phyloP scores from a whole-genome alignment of 2,888 invertebrate genomes.

The Gastracanthus pulcherrimus region DNA sequence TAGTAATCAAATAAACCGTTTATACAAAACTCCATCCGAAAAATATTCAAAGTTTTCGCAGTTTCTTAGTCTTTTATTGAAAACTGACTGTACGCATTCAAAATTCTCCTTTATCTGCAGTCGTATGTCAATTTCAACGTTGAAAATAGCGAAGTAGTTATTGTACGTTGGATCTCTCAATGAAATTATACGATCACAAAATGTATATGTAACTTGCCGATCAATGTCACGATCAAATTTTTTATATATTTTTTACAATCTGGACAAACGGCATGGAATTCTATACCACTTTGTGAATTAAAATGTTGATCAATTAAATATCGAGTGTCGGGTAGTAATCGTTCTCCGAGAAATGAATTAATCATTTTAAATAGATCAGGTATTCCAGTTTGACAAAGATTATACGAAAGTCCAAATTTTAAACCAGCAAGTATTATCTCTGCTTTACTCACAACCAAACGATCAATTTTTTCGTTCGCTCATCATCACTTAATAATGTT shows the following conservation, averaged over 20 bases:
- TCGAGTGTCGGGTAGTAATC: slow-evolving; percentile 11
- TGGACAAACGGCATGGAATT: slow-evolving; percentile 28
- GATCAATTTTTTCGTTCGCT: background rate
- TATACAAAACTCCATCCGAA: background rate
- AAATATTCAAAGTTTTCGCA: background rate
- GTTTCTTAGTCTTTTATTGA: background rate
- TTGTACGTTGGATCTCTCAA: slow-evolving; percentile 22
- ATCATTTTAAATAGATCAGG: background rate
- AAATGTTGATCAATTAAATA: slow-evolving; percentile 12
- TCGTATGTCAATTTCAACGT: background rate
- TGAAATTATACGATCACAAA: background rate
- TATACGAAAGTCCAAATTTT: background rate
- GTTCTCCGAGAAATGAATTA: background rate
- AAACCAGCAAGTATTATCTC: background rate
- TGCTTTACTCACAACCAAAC: background rate
- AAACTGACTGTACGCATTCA: background rate
- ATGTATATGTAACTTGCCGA: background rate
- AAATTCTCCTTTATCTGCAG: background rate
- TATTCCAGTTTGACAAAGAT: background rate
- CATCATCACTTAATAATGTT: background rate
- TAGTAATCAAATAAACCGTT: background rate
- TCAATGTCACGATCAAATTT: background rate
- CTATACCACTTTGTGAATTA: background rate
- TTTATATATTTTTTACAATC: background rate
- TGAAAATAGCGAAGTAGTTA: slow-evolving; percentile 21